Evolutionary conservation across 2,888 invertebrate genomes (phyloP), one percentile per base, ranked within the genome.

Genomic region (Athrips mouffetella): DNA sequence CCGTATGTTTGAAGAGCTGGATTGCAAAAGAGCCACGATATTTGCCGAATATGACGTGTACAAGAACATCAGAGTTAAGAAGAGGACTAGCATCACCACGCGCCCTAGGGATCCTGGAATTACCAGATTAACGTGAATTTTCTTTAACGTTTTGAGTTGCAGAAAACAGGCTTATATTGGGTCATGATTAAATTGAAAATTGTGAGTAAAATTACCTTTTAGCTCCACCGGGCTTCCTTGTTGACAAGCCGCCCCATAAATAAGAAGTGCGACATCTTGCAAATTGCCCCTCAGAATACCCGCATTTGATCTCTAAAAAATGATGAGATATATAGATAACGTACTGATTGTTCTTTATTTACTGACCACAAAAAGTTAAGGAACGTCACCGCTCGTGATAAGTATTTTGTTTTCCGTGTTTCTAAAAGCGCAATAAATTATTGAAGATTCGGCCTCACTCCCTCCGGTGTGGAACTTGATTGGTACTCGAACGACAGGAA

Each of bases 41-140:
- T 93, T 94, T 0, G 94, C 94, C 0, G 94, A 91, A 63, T 94
- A 94, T 0, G 94, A 93, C 0, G 93, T 92, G 66, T 93, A 94
- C 0, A 94, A 78, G 59, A 93, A 94, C 82, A 94, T 91, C 2
- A 92, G 75, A 0, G 92, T 86, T 5, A 92, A 67, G 57, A 93
- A 91, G 0, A 92, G 76, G 33, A 92, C 80, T 47, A 94, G 76
- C 59, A 92, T 89, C 1, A 92, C 91, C 15, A 92, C 87, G 20
- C 94, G 87, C 0, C 91, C 89, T 7, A 88, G 59, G 1, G 80
- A 73, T 25, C 89, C 89, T 89, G 81, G 57, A 59, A 23, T 23
- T 27, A 27, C 7, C 7, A 27, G n/a, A 10, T 8, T 27, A 27
- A n/a, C n/a, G 27, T 10, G 7, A 23, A 23, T 23, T 3, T 23